Evolutionary conservation across 2,113 vertebrate genomes (phyloP), one percentile per base, ranked within the genome.

Genomic region (Carollia perspicillata): DNA sequence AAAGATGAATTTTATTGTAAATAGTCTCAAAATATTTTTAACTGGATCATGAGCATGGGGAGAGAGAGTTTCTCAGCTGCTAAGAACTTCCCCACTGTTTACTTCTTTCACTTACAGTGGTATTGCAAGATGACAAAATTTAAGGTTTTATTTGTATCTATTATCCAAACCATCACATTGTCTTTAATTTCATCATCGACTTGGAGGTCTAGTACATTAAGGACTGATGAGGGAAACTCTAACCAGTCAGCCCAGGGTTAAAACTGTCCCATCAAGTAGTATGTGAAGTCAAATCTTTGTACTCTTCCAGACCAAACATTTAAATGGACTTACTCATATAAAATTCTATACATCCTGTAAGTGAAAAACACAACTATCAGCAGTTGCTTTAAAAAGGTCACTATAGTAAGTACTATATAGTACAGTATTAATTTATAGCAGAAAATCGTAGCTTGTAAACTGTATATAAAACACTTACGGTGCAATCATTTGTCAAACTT

Each of bases 401-500:
- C 97, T 98, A 95, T 96, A 90, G 77, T 90, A 97, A 98, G 97
- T 98, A 98, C 98, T 98, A 96, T 95, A 95, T 94, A 98, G 98
- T 98, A 97, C 98, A 98, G 97, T 98, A 98, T 98, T 99, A 98
- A 98, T 98, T 98, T 98, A 98, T 98, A 98, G 97, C 98, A 98
- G 97, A 98, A 98, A 98, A 97, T 86, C 98, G 90, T 98, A 98
- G 97, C 98, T 97, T 98, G 93, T 98, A 98, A 98, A 98, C 98
- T 98, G 98, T 99, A 98, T 98, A 98, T 98, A 98, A 98, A 98
- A 98, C 98, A 98, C 98, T 98, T 97, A 98, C 98, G 98, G 98
- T 98, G 98, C 98, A 98, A 98, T 98, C 98, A 98, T 98, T 98
- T 97, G 98, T 98, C 98, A 97, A 94, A 98, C 89, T 97, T 97